phyloP scores from a whole-genome alignment of 2,797 vertebrate species.

The Nannoperca obscura region DNA sequence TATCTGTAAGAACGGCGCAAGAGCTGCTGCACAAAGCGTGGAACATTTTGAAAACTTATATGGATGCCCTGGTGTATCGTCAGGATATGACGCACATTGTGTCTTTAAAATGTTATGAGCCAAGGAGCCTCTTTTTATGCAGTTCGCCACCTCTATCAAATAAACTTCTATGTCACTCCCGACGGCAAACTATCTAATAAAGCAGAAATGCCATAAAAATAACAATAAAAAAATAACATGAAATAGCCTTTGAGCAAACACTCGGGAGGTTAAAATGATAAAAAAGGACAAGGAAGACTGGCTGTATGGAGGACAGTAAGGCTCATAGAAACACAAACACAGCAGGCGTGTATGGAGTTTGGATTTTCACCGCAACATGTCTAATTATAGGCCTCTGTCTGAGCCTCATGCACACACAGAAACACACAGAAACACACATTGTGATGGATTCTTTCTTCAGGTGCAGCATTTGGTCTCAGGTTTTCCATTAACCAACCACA shows the following conservation, averaged over 20 bases:
- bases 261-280: conserved; percentile 56
- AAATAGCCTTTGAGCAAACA: conserved; percentile 43
- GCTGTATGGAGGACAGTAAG: neutral
- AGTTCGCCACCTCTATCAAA: conserved; percentile 60
- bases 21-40: conserved; percentile 22
- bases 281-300: conserved; percentile 25
- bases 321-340: conserved; percentile 33
- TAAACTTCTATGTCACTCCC: conserved; percentile 49
- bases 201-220: conserved; percentile 62
- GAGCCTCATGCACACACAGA: conserved; percentile 31
- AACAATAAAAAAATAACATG: conserved; percentile 63
- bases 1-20: conserved; percentile 1
- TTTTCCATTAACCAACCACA: conserved; percentile 25
- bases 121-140: conserved; percentile 52
- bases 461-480: conserved; percentile 11
- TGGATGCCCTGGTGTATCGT: conserved; percentile 31
- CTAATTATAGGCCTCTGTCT: conserved; percentile 64
- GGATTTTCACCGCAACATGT: conserved; percentile 56
- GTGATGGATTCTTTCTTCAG: conserved; percentile 15
- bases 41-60: conserved; percentile 32
- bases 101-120: conserved; percentile 58
- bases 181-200: conserved; percentile 66
- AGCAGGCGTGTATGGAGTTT: conserved; percentile 31
- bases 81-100: conserved; percentile 22
- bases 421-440: conserved; percentile 27